Percentiles rank a stretch among this genome's conserved stretches.
Conservation (phyloP, 1,140 invertebrate genomes). For the Saccostrea echinata region DNA sequence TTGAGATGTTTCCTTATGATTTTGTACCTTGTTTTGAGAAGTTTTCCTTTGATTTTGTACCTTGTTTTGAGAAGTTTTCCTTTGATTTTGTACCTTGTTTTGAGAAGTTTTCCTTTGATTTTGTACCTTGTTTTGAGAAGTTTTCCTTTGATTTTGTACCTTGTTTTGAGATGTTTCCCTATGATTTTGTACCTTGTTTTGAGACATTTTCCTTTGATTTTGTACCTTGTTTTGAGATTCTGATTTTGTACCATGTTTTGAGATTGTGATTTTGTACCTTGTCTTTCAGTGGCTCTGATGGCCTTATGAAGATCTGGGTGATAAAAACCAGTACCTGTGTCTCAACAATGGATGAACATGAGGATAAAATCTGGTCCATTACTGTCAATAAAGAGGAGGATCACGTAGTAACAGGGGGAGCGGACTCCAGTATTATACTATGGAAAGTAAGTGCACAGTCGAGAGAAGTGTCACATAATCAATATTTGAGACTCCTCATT, state of each 20-base stretch:
- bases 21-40: too few relatives aligned
- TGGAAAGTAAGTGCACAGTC: slow-evolving; percentile 83
- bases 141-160: too few relatives aligned
- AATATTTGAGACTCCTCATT: background rate
- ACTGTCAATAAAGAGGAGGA: slow-evolving; percentile 84
- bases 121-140: too few relatives aligned
- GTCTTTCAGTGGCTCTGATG: slow-evolving; percentile 88
- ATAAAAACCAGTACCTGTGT: slow-evolving; percentile 93
- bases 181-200: background rate
- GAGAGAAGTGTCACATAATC: background rate
- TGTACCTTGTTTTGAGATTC: background rate
- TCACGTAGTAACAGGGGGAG: slow-evolving; percentile 91
- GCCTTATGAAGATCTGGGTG: slow-evolving; percentile 93
- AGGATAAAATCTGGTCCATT: slow-evolving; percentile 92
- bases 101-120: too few relatives aligned
- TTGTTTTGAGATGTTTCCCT: too few relatives aligned
- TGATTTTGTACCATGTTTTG: background rate
- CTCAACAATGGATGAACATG: slow-evolving; percentile 91
- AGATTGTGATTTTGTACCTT: background rate
- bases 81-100: too few relatives aligned
- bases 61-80: too few relatives aligned
- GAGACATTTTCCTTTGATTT: too few relatives aligned
- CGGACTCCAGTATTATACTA: slow-evolving; percentile 91
- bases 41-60: too few relatives aligned
- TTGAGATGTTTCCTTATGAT: too few relatives aligned